Base-by-base conservation (phyloP, 2,113 vertebrate genomes). In the Lipotes vexillifer region DNA sequence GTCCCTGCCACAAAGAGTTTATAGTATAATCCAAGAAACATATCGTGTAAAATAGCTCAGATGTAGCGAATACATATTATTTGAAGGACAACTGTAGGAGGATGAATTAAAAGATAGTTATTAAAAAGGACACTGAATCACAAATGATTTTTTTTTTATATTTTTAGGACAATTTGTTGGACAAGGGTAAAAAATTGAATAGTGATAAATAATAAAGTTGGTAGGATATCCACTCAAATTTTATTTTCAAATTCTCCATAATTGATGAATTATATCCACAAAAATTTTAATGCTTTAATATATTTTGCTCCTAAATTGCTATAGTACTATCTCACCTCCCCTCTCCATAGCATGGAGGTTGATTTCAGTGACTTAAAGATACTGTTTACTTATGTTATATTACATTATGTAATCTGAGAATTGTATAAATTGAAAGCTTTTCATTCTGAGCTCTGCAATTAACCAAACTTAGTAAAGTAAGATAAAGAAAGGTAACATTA, bases 1-100 rank as follows among this genome's bases (percentile, higher is more conserved):
- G 93, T 97, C 87, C 55, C 95, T 95, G 90, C 93, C 92, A 96
- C 98, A 96, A 97, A 97, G 93, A 92, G 92, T 98, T 98, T 97
- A 98, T 97, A 88, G 97, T 66, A 95, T 88, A 96, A 98, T 97
- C 89, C 95, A 97, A 96, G 71, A 65, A 93, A 75, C 81, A 90
- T 29, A 97, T 86, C 27, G 1, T 81, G 36, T 92, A 97, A 94
- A 97, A 96, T 36, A 85, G 87, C 83, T 96, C 90, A 96, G 75
- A 93, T 85, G 89, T 44, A 96, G 38, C 96, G 61, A 93, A 97
- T 49, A 57, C 36, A 13, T 86, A 92, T 93, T 94, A 94, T 89
- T 38, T 95, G 75, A n/a, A 74, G 55, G 57, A 84, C 80, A 85
- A 96, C 41, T 15, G 7, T 46, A 89, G 33, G 38, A 97, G 31